These are phyloP conservation scores for Entomobrya proxima DNA, from an alignment of 2,888 invertebrate genomes.

Conservation along the genomic window DNA sequence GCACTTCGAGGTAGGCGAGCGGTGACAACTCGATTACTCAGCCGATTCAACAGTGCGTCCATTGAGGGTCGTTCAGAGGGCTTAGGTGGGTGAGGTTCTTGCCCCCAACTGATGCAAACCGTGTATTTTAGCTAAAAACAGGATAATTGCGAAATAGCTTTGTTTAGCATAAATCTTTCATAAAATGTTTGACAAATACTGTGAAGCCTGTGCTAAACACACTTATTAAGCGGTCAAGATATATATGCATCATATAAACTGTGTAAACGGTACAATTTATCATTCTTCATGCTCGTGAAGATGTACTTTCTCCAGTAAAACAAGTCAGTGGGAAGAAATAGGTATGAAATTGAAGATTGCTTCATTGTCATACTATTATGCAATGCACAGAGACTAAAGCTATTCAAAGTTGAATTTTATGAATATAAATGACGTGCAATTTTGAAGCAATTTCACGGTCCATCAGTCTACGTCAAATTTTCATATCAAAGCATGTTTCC, in stretches of 20 bases:
- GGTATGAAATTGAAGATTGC: neutral
- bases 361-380: no score
- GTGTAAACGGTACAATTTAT: neutral
- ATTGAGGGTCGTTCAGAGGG: slow-evolving; percentile 39
- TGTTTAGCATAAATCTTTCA: neutral
- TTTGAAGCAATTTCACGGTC: slow-evolving; percentile 38
- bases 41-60: slow-evolving; percentile 41
- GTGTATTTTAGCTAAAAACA: slow-evolving; percentile 68
- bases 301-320: neutral
- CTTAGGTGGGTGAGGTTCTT: slow-evolving; percentile 20
- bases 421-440: slow-evolving; percentile 21
- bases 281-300: neutral
- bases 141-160: neutral
- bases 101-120: slow-evolving; percentile 72
- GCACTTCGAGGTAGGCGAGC: slow-evolving; percentile 51
- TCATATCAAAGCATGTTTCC: neutral
- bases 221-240: neutral
- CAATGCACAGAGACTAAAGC: neutral
- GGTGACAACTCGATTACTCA: slow-evolving; percentile 50
- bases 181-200: neutral
- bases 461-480: neutral
- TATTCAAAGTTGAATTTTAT: slow-evolving; percentile 10
- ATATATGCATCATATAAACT: neutral
- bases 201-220: neutral
- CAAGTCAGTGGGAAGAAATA: no score